A percentile compares a stretch with the other conserved stretches of the same genome.
These are phyloP conservation scores for Catocala fraxini DNA, from an alignment of 2,888 invertebrate genomes.

Conservation along the genomic window DNA sequence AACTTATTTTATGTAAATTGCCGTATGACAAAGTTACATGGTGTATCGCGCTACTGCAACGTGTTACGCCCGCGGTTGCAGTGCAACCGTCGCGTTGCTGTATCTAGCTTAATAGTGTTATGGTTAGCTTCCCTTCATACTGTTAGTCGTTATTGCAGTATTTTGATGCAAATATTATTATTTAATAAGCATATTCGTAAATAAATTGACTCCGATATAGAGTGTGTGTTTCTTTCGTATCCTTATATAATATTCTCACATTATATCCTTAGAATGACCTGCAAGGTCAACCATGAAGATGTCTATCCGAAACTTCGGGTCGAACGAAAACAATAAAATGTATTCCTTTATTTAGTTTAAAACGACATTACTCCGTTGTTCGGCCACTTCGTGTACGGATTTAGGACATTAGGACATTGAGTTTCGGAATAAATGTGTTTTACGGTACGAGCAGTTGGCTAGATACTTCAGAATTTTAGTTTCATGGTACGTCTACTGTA, in stretches of 20 bases:
- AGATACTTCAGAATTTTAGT: no score
- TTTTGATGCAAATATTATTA: slow-evolving; percentile 87
- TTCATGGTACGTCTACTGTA: no score
- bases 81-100: slow-evolving; percentile 55
- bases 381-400: no score
- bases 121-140: slow-evolving; percentile 78
- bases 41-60: slow-evolving; percentile 38
- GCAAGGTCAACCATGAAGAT: no score
- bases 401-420: no score
- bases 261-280: no score
- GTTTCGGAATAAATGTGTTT: no score
- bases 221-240: slow-evolving; percentile 60
- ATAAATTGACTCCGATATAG: slow-evolving; percentile 86
- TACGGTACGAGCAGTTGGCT: no score
- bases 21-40: neutral
- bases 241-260: neutral
- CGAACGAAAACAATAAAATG: no score
- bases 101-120: slow-evolving; percentile 74
- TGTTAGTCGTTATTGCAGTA: slow-evolving; percentile 85
- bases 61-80: slow-evolving; percentile 46
- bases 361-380: no score
- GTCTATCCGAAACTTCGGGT: no score
- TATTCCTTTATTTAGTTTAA: no score
- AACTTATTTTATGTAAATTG: neutral
- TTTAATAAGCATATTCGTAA: slow-evolving; percentile 86